Evolutionary conservation across 2,888 invertebrate species (phyloP).

Genomic region (Cephus rjabovi): DNA sequence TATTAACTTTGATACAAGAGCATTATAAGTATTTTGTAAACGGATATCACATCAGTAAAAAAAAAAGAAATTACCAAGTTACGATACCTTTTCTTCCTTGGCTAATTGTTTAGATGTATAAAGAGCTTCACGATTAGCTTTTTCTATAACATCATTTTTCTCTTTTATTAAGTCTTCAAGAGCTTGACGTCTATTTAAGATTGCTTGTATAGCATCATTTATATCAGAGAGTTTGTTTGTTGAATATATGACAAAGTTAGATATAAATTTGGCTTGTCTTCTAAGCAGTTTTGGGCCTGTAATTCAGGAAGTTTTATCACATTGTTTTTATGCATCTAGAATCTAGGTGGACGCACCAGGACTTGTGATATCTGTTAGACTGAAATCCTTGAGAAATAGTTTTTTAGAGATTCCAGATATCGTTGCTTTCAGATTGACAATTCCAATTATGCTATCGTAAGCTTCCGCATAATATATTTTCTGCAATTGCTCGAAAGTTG

Average conservation of each 20-base stretch:
- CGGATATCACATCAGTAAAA: not conserved
- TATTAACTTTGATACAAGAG: conserved; percentile 24
- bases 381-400: conserved; percentile 45
- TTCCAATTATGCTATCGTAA: conserved; percentile 31
- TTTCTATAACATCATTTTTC: conserved; percentile 24
- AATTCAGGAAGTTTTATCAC: conserved; percentile 30
- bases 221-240: conserved; percentile 31
- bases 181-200: conserved; percentile 20
- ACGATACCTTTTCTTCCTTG: conserved; percentile 34
- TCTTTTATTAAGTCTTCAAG: conserved; percentile 27
- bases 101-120: conserved; percentile 31
- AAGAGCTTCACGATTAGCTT: conserved; percentile 29
- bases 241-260: conserved; percentile 47
- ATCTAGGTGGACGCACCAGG: conserved; percentile 20
- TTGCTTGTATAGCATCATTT: conserved; percentile 27
- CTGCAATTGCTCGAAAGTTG: conserved; percentile 37
- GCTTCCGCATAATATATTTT: conserved; percentile 24
- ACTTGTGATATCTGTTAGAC: conserved; percentile 44
- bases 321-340: not conserved
- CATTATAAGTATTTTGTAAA: not conserved
- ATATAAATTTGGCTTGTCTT: conserved; percentile 38
- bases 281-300: conserved; percentile 53
- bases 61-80: not conserved
- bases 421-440: conserved; percentile 43
- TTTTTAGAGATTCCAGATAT: conserved; percentile 34